phyloP scores from a whole-genome alignment of 2,797 vertebrate genomes.

The Sitta carolinensis region DNA sequence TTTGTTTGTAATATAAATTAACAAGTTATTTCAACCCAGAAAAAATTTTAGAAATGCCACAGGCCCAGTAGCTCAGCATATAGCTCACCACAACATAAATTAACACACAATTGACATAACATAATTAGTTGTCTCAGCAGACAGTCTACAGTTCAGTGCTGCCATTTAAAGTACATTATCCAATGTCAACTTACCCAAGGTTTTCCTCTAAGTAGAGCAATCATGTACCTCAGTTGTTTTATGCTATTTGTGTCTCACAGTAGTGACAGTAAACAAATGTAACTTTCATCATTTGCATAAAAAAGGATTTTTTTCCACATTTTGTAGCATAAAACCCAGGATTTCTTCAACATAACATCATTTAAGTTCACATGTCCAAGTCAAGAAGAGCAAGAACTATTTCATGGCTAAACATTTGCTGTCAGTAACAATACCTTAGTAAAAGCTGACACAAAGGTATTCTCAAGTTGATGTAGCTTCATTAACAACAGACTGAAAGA shows the following conservation, averaged over 20 bases:
- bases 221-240: background rate
- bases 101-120: background rate
- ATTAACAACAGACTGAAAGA: background rate
- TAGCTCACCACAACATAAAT: background rate
- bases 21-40: background rate
- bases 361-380: background rate
- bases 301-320: background rate
- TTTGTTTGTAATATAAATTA: background rate
- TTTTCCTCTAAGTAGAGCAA: background rate
- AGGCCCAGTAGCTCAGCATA: background rate
- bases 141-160: background rate
- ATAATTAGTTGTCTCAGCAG: background rate
- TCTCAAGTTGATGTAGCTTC: background rate
- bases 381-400: background rate
- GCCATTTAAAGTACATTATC: background rate
- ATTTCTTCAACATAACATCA: background rate
- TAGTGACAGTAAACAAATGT: background rate
- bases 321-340: background rate
- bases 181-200: background rate
- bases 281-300: background rate
- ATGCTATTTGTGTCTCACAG: background rate
- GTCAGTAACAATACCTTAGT: background rate
- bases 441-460: too few species aligned
- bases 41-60: background rate
- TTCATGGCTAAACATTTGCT: accelerated